These are phyloP conservation scores for Macropodus opercularis DNA, from an alignment of 2,797 vertebrate species.

Conservation along the genomic window DNA sequence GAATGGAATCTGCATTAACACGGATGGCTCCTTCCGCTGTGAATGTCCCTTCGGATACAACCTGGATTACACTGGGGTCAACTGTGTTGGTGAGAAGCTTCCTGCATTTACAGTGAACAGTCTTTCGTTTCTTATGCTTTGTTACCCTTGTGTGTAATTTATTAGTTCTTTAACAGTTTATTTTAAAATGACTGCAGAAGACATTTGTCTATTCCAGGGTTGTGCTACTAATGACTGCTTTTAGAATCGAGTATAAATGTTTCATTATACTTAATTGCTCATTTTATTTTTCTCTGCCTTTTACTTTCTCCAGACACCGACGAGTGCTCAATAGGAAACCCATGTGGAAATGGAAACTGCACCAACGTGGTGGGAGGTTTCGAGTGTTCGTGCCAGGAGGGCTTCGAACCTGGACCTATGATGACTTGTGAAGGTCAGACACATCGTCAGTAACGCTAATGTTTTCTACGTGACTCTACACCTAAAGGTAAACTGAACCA, in stretches of 20 bases:
- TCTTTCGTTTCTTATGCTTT: not conserved
- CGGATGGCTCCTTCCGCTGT: conserved; percentile 94
- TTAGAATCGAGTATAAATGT: conserved; percentile 8
- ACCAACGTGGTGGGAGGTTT: conserved; percentile 93
- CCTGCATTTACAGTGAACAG: not conserved
- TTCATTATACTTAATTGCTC: conserved; percentile 24
- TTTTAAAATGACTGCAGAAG: not conserved
- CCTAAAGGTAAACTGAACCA: not conserved
- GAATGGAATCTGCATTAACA: conserved; percentile 93
- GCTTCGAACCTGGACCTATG: conserved; percentile 93
- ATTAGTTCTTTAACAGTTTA: not conserved
- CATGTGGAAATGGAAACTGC: conserved; percentile 92
- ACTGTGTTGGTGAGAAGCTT: conserved; percentile 88
- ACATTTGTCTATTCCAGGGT: conserved; percentile 9
- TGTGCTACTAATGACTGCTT: conserved; percentile 16
- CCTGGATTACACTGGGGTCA: conserved; percentile 90
- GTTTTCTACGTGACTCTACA: not conserved
- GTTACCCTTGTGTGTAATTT: not conserved
- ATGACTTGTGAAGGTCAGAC: conserved; percentile 92
- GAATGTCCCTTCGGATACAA: conserved; percentile 95
- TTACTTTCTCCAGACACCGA: conserved; percentile 84
- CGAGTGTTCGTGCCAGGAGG: conserved; percentile 90
- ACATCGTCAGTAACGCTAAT: not conserved
- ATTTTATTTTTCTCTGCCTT: not conserved
- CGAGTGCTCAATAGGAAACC: conserved; percentile 92